These are phyloP conservation scores for Andrena minutula DNA, from an alignment of 2,888 invertebrate species.

Conservation along the genomic window DNA sequence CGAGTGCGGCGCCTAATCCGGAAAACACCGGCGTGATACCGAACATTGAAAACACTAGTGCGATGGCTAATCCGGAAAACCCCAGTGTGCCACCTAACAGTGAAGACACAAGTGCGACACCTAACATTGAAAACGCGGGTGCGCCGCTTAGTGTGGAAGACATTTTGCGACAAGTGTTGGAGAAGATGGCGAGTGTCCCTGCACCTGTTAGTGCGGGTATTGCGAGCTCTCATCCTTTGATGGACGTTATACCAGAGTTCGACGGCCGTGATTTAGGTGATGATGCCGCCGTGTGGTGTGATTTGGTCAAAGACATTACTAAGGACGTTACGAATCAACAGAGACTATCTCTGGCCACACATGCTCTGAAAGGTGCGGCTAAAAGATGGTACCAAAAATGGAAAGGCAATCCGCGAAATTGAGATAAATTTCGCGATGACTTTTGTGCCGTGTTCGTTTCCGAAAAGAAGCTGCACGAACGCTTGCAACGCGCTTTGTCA, in stretches of 20 bases:
- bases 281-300: neutral
- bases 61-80: no score
- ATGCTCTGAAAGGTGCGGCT: neutral
- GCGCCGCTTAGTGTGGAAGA: neutral
- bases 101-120: no score
- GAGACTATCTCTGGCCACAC: neutral
- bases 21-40: neutral
- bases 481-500: neutral
- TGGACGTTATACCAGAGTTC: conserved; percentile 1
- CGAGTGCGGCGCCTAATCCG: neutral
- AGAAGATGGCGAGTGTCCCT: neutral
- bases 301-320: conserved; percentile 1
- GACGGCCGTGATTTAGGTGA: neutral
- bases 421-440: conserved; percentile 7
- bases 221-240: neutral
- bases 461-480: neutral
- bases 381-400: conserved; percentile 12
- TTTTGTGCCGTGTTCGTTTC: conserved; percentile 5
- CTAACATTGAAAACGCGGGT: neutral
- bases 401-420: conserved; percentile 7
- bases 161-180: neutral
- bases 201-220: neutral
- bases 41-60: neutral
- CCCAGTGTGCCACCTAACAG: no score
- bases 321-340: neutral